phyloP scores from a whole-genome alignment of 2,888 invertebrate species.

The Quadroppia sp. region DNA sequence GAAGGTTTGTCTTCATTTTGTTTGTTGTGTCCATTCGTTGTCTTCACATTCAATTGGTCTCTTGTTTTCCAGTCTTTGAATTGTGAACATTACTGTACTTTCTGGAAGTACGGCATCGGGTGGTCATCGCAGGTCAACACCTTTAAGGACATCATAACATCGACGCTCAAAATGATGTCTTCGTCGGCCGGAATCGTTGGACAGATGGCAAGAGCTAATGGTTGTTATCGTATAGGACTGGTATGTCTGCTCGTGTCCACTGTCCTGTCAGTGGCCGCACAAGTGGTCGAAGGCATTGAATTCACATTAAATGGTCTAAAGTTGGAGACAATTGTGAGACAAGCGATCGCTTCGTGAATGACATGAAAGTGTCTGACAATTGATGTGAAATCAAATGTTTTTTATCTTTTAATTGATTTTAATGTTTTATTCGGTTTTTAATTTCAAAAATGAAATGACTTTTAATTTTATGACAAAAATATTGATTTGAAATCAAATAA shows the following conservation, averaged over 20 bases:
- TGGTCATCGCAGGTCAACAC: constrained; percentile 51
- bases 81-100: constrained; percentile 50
- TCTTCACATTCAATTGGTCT: not conserved
- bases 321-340: too few relatives aligned
- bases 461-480: too few relatives aligned
- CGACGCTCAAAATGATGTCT: not conserved
- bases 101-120: constrained; percentile 50
- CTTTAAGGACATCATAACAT: not conserved
- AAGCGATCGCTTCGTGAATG: too few relatives aligned
- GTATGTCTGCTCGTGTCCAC: not conserved
- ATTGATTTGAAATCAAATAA: too few relatives aligned
- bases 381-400: too few relatives aligned
- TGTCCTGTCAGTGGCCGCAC: not conserved
- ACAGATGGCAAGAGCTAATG: not conserved
- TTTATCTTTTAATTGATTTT: too few relatives aligned
- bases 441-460: too few relatives aligned
- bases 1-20: too few relatives aligned
- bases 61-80: constrained; percentile 49
- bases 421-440: too few relatives aligned
- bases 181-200: not conserved
- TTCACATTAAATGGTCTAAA: constrained; percentile 3
- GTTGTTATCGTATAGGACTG: not conserved
- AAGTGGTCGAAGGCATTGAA: not conserved
- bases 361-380: too few relatives aligned
- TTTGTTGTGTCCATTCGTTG: too few relatives aligned